phyloP scores from a whole-genome alignment of 2,888 invertebrate genomes.

The Gibbula magus region DNA sequence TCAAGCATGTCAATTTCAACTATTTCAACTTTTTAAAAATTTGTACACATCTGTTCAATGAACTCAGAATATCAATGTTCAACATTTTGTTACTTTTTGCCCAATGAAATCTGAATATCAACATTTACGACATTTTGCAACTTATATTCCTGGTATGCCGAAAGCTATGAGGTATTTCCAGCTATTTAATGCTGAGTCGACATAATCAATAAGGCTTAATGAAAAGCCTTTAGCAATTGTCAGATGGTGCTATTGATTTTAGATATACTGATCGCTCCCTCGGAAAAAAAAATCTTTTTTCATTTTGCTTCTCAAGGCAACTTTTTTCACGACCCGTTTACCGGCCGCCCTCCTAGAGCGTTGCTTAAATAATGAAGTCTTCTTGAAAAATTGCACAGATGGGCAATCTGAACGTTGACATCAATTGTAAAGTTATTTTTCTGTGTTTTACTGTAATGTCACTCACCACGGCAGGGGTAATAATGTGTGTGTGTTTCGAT shows the following conservation, averaged over 20 bases:
- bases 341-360: not conserved
- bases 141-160: no score
- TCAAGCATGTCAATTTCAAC: no score
- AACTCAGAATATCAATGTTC: no score
- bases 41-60: no score
- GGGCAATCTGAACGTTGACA: not conserved
- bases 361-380: not conserved
- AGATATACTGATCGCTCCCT: not conserved
- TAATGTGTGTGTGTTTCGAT: no score
- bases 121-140: no score
- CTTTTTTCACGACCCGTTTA: not conserved
- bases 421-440: not conserved
- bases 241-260: not conserved
- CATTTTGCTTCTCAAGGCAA: not conserved
- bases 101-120: no score
- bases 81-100: no score
- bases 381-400: not conserved
- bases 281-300: not conserved
- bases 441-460: no score
- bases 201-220: not conserved
- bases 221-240: constrained; percentile 10
- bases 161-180: not conserved
- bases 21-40: no score
- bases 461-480: no score
- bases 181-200: constrained; percentile 6